Conservation (phyloP, 2,113 vertebrate genomes). For the Apistogramma diplotaenia region DNA sequence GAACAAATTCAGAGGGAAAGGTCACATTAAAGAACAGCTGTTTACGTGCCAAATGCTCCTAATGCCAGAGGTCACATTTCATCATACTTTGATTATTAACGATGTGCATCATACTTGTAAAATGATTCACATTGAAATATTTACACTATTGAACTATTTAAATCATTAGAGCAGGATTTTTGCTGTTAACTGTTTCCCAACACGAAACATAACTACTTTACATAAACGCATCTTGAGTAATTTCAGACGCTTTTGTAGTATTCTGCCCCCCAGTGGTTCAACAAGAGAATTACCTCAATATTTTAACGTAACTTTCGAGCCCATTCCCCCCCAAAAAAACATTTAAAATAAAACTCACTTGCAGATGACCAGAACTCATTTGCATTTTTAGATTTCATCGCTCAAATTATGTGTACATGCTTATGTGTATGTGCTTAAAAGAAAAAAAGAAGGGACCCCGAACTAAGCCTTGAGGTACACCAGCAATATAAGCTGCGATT, state of each 20-base stretch:
- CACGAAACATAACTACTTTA: background rate
- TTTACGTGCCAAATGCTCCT: background rate
- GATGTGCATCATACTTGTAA: background rate
- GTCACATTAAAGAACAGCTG: background rate
- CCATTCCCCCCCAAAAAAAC: background rate
- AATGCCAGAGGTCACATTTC: background rate
- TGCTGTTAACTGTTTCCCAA: background rate
- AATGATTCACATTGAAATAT: background rate
- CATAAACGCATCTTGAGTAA: background rate
- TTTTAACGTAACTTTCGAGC: background rate
- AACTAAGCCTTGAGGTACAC: constrained; percentile 6
- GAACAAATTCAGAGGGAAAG: background rate
- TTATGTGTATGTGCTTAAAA: too few species aligned
- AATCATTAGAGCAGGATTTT: background rate
- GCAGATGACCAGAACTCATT: background rate
- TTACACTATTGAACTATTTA: background rate
- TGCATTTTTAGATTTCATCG: background rate
- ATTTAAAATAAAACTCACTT: background rate
- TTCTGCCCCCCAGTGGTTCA: background rate
- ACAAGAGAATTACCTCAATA: background rate
- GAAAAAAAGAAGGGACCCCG: background rate
- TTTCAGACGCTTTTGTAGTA: background rate
- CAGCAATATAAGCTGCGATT: background rate
- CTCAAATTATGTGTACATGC: too few species aligned
- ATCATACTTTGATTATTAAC: accelerated